Percentiles rank a stretch among this genome's conserved stretches.
These are phyloP conservation scores for Temnothorax nylanderi DNA, from an alignment of 1,140 invertebrate genomes.

Conservation along the genomic window DNA sequence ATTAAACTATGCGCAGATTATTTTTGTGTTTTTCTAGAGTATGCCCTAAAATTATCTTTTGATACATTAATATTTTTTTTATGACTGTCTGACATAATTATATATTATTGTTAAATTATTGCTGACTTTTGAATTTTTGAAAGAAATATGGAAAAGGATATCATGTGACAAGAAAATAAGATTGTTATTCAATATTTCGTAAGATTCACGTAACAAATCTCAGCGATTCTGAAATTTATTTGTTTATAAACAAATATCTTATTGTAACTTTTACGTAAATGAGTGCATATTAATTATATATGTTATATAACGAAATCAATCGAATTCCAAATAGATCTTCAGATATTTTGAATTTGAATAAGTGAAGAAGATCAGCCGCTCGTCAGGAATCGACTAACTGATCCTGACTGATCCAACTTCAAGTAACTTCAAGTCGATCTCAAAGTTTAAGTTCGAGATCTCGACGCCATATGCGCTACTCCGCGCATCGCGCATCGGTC, in stretches of 20 bases:
- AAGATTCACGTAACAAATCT: background rate
- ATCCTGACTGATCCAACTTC: background rate
- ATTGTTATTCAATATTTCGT: background rate
- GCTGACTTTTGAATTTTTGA: too few relatives aligned
- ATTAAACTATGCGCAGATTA: too few relatives aligned
- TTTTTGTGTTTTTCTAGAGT: too few relatives aligned
- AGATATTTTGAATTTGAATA: background rate
- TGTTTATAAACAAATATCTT: background rate
- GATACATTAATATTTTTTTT: too few relatives aligned
- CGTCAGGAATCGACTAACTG: background rate
- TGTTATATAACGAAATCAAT: background rate
- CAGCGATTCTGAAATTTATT: background rate
- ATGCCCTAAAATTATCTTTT: too few relatives aligned
- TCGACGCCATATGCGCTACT: too few relatives aligned
- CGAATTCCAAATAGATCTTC: background rate
- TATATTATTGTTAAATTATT: too few relatives aligned
- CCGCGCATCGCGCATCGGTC: too few relatives aligned
- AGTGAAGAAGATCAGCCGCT: background rate
- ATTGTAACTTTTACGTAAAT: background rate
- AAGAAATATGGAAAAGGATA: background rate
- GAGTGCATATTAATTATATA: background rate
- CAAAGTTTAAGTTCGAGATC: background rate
- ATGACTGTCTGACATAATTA: too few relatives aligned
- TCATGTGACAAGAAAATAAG: background rate
- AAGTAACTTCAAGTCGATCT: background rate